phyloP scores from a whole-genome alignment of 2,888 invertebrate genomes.

The Leistus spinibarbis region DNA sequence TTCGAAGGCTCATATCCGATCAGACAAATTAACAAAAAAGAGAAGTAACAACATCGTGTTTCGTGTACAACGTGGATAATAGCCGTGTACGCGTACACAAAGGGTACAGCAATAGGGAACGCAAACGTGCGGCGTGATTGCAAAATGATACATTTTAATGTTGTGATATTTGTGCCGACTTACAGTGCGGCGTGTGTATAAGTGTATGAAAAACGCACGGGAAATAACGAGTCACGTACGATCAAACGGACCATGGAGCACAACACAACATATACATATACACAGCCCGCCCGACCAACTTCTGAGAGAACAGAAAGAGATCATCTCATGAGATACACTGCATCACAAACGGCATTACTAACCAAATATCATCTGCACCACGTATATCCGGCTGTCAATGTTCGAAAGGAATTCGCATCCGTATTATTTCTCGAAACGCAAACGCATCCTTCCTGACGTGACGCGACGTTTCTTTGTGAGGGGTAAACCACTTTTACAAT shows the following conservation, averaged over 20 bases:
- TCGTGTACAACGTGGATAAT: neutral
- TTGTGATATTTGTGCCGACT: slow-evolving; percentile 1
- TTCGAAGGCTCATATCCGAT: neutral
- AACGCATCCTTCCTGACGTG: neutral
- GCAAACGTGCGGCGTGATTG: neutral
- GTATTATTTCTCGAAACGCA: neutral
- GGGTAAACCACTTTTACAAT: too few relatives aligned
- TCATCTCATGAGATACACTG: slow-evolving; percentile 2
- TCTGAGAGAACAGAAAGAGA: neutral
- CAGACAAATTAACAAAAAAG: neutral
- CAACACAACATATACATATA: neutral
- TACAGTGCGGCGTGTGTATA: neutral
- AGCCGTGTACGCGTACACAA: neutral
- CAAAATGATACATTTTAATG: slow-evolving; percentile 13
- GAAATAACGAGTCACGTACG: slow-evolving; percentile 11
- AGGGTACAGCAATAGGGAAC: neutral
- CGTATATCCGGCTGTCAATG: neutral
- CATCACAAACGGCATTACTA: neutral
- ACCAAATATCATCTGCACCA: neutral
- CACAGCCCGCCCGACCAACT: neutral
- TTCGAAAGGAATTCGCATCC: slow-evolving; percentile 1
- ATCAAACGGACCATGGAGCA: slow-evolving; percentile 8
- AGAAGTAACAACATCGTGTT: neutral
- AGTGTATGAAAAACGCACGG: slow-evolving; percentile 3
- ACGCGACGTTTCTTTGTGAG: too few relatives aligned